Evolutionary conservation across 2,113 vertebrate genomes (phyloP).

Genomic region (Oenanthe melanoleuca): DNA sequence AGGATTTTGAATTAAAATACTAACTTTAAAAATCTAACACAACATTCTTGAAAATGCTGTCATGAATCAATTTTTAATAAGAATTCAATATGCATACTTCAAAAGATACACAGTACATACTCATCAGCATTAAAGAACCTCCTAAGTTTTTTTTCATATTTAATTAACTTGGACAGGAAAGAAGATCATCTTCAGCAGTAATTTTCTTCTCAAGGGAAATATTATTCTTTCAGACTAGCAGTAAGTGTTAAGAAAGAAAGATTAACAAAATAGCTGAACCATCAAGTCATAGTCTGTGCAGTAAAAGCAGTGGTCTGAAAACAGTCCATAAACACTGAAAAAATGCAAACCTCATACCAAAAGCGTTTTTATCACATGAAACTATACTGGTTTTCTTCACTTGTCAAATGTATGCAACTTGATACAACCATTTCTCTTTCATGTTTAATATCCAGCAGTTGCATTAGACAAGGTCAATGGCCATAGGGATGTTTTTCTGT

Average conservation of each 20-base stretch:
- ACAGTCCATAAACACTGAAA: neutral
- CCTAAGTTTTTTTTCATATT: neutral
- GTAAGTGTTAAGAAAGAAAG: neutral
- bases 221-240: neutral
- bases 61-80: neutral
- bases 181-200: neutral
- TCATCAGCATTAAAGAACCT: neutral
- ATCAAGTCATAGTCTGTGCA: neutral
- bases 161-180: neutral
- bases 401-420: slow-evolving; percentile 33
- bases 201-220: neutral
- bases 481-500: neutral
- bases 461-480: slow-evolving; percentile 10
- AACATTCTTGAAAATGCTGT: neutral
- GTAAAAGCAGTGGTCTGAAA: neutral
- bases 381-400: slow-evolving; percentile 43
- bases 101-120: neutral
- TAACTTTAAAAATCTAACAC: neutral
- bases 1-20: neutral
- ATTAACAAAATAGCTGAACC: neutral
- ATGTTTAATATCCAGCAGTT: slow-evolving; percentile 23
- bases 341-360: slow-evolving; percentile 3
- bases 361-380: slow-evolving; percentile 29
- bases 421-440: slow-evolving; percentile 24
- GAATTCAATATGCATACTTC: neutral